Evolutionary conservation across 2,888 invertebrate species (phyloP).

Genomic region (Meghimatium bilineatum): DNA sequence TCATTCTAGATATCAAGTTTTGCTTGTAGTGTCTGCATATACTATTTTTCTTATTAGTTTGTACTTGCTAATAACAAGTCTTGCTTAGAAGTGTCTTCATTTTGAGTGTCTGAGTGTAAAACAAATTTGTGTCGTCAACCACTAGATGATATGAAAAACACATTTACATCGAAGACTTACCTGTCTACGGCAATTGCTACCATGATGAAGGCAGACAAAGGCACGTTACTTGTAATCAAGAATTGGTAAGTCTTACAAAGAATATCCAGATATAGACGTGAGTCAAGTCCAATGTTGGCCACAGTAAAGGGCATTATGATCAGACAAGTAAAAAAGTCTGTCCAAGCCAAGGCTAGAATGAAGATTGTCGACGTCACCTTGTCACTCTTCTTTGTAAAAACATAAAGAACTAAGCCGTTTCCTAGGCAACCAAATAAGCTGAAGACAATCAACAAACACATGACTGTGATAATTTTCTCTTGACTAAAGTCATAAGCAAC

Average conservation of each 20-base stretch:
- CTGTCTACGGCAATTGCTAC: slow-evolving; percentile 71
- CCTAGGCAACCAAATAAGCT: slow-evolving; percentile 71
- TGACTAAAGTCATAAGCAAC: background rate
- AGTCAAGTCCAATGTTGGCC: slow-evolving; percentile 49
- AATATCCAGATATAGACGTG: slow-evolving; percentile 60
- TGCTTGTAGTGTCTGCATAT: too few species aligned
- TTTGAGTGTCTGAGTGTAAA: too few species aligned
- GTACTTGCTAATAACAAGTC: too few species aligned
- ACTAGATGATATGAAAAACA: too few species aligned
- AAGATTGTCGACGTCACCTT: slow-evolving; percentile 67
- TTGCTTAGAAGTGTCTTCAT: too few species aligned
- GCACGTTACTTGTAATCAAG: slow-evolving; percentile 72
- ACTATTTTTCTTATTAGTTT: too few species aligned
- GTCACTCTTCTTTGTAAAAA: slow-evolving; percentile 67
- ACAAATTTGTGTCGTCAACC: too few species aligned
- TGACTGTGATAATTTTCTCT: slow-evolving; percentile 52
- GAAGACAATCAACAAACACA: slow-evolving; percentile 67
- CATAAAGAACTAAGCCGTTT: slow-evolving; percentile 73
- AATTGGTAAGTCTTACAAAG: slow-evolving; percentile 72
- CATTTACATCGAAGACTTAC: too few species aligned
- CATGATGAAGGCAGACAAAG: slow-evolving; percentile 74
- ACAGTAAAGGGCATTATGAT: slow-evolving; percentile 56
- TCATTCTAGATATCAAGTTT: too few species aligned
- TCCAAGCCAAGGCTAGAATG: slow-evolving; percentile 60
- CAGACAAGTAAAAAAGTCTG: slow-evolving; percentile 56